phyloP scores from a whole-genome alignment of 2,797 vertebrate genomes.

The Tokudaia tokunoshimensis region DNA sequence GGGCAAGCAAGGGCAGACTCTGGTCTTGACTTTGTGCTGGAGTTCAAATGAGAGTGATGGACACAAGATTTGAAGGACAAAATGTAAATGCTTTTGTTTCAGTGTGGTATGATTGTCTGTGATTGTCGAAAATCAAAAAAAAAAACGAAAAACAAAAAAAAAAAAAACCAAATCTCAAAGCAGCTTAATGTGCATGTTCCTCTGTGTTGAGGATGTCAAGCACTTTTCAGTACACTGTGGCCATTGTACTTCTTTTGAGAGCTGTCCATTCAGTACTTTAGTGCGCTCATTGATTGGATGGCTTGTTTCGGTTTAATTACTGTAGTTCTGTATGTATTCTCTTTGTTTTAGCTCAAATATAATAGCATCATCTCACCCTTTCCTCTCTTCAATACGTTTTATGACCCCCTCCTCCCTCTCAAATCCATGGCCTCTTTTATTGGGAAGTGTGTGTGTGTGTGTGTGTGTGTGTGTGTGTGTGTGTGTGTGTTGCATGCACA shows the following conservation, averaged over 20 bases:
- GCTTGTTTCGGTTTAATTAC: background rate
- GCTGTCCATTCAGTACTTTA: background rate
- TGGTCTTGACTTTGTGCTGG: background rate
- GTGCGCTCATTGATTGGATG: background rate
- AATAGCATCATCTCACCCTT: background rate
- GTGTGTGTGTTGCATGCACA: no score
- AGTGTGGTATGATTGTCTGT: background rate
- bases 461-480: no score
- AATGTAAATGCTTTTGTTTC: no score
- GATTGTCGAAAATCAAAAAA: background rate
- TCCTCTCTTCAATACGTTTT: background rate
- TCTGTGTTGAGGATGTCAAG: background rate
- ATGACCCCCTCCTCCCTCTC: background rate
- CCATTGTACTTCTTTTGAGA: background rate
- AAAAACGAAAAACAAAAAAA: background rate
- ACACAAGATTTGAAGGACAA: background rate
- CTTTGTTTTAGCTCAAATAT: background rate
- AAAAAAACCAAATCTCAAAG: background rate
- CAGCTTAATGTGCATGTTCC: background rate
- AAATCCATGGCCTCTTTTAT: background rate
- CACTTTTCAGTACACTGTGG: background rate
- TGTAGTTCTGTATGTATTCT: background rate
- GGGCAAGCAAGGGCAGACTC: background rate
- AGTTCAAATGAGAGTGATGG: background rate
- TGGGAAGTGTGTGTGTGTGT: no score